These are phyloP conservation scores for Drosophila willistoni DNA, from an alignment of 1,140 invertebrate genomes.

Conservation along the genomic window DNA sequence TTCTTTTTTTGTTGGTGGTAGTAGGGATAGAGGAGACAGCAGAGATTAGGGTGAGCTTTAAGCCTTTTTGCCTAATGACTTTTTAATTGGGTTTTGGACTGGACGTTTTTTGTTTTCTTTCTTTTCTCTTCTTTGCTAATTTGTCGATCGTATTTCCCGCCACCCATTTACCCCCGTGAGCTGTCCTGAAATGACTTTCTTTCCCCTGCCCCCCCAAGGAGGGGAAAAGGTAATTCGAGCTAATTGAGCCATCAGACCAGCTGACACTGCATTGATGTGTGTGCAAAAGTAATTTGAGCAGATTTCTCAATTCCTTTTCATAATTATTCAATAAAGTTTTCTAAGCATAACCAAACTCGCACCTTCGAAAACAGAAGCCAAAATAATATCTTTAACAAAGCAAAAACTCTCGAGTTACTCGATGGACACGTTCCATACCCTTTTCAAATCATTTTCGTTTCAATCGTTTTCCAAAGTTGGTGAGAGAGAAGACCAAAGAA, in stretches of 20 bases:
- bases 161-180: no score
- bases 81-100: slow-evolving; percentile 65
- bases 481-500: slow-evolving; percentile 1
- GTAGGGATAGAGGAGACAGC: not conserved
- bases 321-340: slow-evolving; percentile 19
- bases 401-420: slow-evolving; percentile 48
- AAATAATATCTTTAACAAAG: not conserved
- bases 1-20: not conserved
- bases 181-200: slow-evolving; percentile 26
- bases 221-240: slow-evolving; percentile 48
- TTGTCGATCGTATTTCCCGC: slow-evolving; percentile 36
- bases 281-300: slow-evolving; percentile 54
- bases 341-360: slow-evolving; percentile 58
- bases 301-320: slow-evolving; percentile 4
- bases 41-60: slow-evolving; percentile 11
- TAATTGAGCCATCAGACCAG: slow-evolving; percentile 66
- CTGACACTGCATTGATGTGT: slow-evolving; percentile 26
- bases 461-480: slow-evolving; percentile 13
- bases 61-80: slow-evolving; percentile 64
- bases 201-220: not conserved
- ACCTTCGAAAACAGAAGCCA: slow-evolving; percentile 56
- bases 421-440: slow-evolving; percentile 30
- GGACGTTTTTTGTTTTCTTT: not conserved
- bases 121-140: slow-evolving; percentile 24
- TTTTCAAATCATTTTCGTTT: not conserved